Conservation (phyloP, 2,888 invertebrate genomes). For the Machimus rusticus region DNA sequence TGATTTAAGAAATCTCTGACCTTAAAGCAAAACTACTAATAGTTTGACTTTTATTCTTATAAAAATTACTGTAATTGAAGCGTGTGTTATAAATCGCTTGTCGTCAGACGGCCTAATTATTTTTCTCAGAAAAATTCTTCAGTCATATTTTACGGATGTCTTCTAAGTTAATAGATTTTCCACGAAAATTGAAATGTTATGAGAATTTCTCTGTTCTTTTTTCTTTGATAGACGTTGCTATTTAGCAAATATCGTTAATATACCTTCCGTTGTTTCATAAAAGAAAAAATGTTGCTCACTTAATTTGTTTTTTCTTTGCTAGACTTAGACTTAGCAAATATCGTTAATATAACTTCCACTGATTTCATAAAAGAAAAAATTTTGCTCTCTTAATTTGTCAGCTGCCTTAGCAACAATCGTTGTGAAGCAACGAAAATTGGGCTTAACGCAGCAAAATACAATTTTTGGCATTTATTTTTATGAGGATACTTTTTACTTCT, state of each 20-base stretch:
- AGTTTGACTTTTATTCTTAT: not conserved
- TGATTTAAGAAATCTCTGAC: not conserved
- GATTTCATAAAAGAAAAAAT: not conserved
- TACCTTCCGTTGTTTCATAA: not conserved
- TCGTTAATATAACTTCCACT: not conserved
- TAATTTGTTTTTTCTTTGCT: not conserved
- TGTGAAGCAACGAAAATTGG: not conserved
- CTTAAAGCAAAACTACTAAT: not conserved
- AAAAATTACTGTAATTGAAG: not conserved
- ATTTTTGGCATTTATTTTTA: not conserved
- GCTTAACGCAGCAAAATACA: not conserved
- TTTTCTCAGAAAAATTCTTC: not conserved
- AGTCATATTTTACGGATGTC: not conserved
- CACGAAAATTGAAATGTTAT: not conserved
- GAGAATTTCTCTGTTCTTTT: not conserved
- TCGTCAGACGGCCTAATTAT: not conserved
- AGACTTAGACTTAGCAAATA: no score
- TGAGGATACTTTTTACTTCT: not conserved
- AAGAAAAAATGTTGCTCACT: not conserved
- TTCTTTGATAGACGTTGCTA: not conserved
- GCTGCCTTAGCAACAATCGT: no score
- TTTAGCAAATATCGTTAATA: not conserved
- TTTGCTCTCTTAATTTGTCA: not conserved
- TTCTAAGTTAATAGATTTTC: not conserved
- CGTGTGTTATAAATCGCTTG: not conserved